Evolutionary conservation across 2,113 vertebrate species (phyloP), one percentile per base, ranked within the genome.

Genomic region (Sciurus niger): DNA sequence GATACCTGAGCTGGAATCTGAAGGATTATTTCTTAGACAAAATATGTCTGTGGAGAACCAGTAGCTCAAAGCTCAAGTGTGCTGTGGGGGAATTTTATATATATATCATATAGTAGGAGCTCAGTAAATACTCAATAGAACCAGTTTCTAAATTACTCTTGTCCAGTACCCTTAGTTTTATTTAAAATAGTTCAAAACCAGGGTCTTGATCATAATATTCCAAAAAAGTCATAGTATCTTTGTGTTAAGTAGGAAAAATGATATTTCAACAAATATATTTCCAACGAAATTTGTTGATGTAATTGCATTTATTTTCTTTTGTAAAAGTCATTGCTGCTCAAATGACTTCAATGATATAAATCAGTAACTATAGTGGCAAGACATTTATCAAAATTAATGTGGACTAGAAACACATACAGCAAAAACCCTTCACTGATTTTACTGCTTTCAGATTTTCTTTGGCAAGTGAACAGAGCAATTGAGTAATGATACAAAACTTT

Each of bases 141-240:
- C 1, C 67, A 6, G 24, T 37, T 86, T 93, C 30, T 82, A 86
- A 67, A 74, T 60, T 51, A 18, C 24, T 73, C 32, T 34, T 72
- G 37, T 53, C 8, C 6, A 40, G 55, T 30, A 30, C 6, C 28
- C 4, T 80, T 8, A 17, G 32, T 70, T 43, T 58, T 86, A 4
- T 73, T 76, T 84, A 37, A 90, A 89, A 37, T 18, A 80, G 34
- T n/a, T 63, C 79, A 84, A 92, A 89, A 88, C 16, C 6, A 58
- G 18, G 73, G 8, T 40, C 20, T 68, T 51, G 25, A 48, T 89
- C 65, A 95, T 46, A 48, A 55, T 40, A 80, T 34, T 51, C 53
- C 63, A 79, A 91, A 78, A 22, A 88, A 30, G 20, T 8, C 32
- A 28, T 20, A 90, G 34, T 74, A 51, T 55, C 9, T 53, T 65